Percentiles rank a stretch among this genome's conserved stretches.
Conservation (phyloP, 2,113 vertebrate species). For the Hyla sarda region DNA sequence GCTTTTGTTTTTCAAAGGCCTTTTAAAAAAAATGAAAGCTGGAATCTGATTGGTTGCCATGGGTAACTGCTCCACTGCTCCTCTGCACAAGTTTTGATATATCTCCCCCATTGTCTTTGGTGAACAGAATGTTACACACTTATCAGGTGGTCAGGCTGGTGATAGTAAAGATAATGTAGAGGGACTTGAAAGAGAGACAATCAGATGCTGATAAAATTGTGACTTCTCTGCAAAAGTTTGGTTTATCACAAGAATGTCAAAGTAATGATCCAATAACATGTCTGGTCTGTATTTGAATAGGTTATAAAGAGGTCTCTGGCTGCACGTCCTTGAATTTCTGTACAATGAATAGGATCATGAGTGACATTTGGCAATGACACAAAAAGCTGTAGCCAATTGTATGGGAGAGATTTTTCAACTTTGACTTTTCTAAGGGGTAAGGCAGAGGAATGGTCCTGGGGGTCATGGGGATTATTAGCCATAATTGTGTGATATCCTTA, state of each 20-base stretch:
- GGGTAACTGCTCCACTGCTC: too few species aligned
- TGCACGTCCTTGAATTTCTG: background rate
- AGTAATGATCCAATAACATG: conserved; percentile 1
- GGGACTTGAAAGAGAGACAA: conserved; percentile 15
- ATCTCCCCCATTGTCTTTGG: background rate
- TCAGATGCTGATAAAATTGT: conserved; percentile 35
- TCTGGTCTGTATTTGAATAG: conserved; percentile 15
- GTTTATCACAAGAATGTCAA: conserved; percentile 21
- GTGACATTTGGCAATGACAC: background rate
- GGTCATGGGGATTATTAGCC: too few species aligned
- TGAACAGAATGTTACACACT: conserved; percentile 27
- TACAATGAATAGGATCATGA: background rate
- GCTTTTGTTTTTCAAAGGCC: too few species aligned
- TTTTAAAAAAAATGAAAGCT: too few species aligned
- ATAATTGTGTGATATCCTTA: too few species aligned
- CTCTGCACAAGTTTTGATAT: too few species aligned
- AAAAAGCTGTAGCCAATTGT: too few species aligned
- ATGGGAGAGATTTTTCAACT: too few species aligned
- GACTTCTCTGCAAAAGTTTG: background rate
- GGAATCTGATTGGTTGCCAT: too few species aligned
- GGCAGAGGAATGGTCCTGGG: too few species aligned
- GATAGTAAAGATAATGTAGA: conserved; percentile 16
- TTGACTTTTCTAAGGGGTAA: too few species aligned
- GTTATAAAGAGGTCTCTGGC: background rate
- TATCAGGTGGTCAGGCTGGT: conserved; percentile 4